phyloP scores from a whole-genome alignment of 2,888 invertebrate genomes.

The Hyalella azteca region DNA sequence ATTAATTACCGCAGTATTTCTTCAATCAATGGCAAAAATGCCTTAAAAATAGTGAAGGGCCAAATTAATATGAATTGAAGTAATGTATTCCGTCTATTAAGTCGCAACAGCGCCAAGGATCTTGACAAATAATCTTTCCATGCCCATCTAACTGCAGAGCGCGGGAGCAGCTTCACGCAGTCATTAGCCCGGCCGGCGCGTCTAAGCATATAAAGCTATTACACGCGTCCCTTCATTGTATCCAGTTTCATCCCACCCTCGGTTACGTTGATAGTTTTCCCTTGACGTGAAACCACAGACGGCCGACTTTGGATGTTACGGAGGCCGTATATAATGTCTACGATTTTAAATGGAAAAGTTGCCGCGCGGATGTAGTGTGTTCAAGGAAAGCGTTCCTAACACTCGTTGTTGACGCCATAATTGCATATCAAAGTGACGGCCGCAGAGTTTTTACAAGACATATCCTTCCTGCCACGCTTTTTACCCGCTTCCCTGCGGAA shows the following conservation, averaged over 20 bases:
- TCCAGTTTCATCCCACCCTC: too few relatives aligned
- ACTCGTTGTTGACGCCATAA: slow-evolving; percentile 17
- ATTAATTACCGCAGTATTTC: too few relatives aligned
- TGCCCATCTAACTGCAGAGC: not conserved
- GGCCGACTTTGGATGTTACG: too few relatives aligned
- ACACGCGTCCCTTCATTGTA: not conserved
- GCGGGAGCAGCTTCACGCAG: not conserved
- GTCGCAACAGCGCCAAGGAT: too few relatives aligned
- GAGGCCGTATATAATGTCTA: too few relatives aligned
- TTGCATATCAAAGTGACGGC: slow-evolving; percentile 4
- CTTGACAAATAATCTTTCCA: not conserved
- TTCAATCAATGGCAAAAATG: too few relatives aligned
- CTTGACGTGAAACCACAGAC: too few relatives aligned
- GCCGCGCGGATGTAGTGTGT: not conserved
- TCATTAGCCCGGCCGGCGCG: not conserved
- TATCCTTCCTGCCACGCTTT: slow-evolving; percentile 15
- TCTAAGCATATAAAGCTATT: slow-evolving; percentile 31
- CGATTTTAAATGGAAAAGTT: too few relatives aligned
- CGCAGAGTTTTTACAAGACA: not conserved
- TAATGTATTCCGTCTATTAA: too few relatives aligned
- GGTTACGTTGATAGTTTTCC: too few relatives aligned
- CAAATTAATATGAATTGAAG: too few relatives aligned
- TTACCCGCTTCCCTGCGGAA: slow-evolving; percentile 6
- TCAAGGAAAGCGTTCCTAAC: not conserved
- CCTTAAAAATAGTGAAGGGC: too few relatives aligned